phyloP scores from a whole-genome alignment of 2,888 invertebrate genomes.

The Hanleya hanleyi region DNA sequence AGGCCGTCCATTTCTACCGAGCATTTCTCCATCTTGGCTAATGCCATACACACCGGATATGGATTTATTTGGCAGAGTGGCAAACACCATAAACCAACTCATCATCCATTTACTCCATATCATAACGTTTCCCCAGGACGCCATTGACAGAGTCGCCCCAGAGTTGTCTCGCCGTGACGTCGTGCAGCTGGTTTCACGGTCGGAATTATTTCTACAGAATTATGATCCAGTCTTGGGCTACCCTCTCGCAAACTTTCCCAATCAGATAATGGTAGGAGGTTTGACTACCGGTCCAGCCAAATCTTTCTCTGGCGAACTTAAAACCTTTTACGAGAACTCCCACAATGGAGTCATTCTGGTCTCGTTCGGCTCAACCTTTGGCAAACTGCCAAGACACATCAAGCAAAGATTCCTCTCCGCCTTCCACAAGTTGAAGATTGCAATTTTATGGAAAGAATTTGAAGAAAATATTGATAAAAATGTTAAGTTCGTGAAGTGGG shows the following conservation, averaged over 20 bases:
- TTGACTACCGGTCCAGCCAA: constrained; percentile 29
- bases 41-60: background rate
- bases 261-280: constrained; percentile 42
- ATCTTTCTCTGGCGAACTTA: constrained; percentile 34
- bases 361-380: constrained; percentile 40
- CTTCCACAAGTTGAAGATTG: background rate
- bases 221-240: constrained; percentile 39
- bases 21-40: constrained; percentile 5
- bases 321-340: constrained; percentile 35
- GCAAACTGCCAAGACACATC: background rate
- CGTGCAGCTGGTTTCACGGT: constrained; percentile 7
- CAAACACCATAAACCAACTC: background rate
- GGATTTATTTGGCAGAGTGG: constrained; percentile 10
- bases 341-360: constrained; percentile 45
- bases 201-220: constrained; percentile 38
- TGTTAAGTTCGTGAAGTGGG: constrained; percentile 37
- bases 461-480: constrained; percentile 11
- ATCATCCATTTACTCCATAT: constrained; percentile 12
- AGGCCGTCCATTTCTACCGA: constrained; percentile 3
- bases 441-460: background rate
- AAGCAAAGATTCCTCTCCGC: background rate
- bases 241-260: constrained; percentile 37
- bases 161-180: constrained; percentile 22
- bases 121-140: constrained; percentile 22
- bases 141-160: constrained; percentile 36